Evolutionary conservation across 2,888 invertebrate species (phyloP).

Genomic region (Acleris holmiana): DNA sequence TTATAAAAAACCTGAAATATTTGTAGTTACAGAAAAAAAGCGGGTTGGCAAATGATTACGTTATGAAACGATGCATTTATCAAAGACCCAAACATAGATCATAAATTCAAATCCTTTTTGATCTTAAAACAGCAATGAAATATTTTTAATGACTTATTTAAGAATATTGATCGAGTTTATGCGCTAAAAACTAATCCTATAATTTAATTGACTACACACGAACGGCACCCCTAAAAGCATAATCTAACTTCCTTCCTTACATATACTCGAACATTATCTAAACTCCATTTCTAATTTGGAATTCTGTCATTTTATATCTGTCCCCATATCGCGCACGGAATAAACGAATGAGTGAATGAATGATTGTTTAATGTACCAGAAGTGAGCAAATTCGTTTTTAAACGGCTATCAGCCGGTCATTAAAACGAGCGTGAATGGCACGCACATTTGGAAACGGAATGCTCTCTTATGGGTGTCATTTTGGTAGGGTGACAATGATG

Average conservation of each 20-base stretch:
- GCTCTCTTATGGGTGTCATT: slow-evolving; percentile 52
- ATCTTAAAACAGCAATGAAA: too few species aligned
- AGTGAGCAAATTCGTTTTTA: slow-evolving; percentile 86
- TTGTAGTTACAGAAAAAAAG: too few species aligned
- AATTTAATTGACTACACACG: too few species aligned
- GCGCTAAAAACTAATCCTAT: too few species aligned
- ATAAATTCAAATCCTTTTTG: too few species aligned
- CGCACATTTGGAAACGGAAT: slow-evolving; percentile 52
- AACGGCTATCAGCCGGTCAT: slow-evolving; percentile 84
- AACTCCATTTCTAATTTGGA: slow-evolving; percentile 48
- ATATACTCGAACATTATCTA: slow-evolving; percentile 15
- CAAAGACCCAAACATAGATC: too few species aligned
- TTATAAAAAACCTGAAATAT: too few species aligned
- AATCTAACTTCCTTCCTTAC: slow-evolving; percentile 12
- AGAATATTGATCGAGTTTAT: too few species aligned
- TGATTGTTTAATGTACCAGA: slow-evolving; percentile 83
- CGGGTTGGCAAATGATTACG: too few species aligned
- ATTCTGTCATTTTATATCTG: slow-evolving; percentile 49
- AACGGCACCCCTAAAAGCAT: too few species aligned
- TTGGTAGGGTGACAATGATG: slow-evolving; percentile 58
- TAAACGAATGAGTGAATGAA: slow-evolving; percentile 50
- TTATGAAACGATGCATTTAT: too few species aligned
- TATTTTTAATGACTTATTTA: too few species aligned
- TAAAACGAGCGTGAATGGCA: slow-evolving; percentile 73
- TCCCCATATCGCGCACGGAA: slow-evolving; percentile 35